Evolutionary conservation across 1,140 invertebrate genomes (phyloP), one percentile per base, ranked within the genome.

Genomic region (Hypsibius dujardini): DNA sequence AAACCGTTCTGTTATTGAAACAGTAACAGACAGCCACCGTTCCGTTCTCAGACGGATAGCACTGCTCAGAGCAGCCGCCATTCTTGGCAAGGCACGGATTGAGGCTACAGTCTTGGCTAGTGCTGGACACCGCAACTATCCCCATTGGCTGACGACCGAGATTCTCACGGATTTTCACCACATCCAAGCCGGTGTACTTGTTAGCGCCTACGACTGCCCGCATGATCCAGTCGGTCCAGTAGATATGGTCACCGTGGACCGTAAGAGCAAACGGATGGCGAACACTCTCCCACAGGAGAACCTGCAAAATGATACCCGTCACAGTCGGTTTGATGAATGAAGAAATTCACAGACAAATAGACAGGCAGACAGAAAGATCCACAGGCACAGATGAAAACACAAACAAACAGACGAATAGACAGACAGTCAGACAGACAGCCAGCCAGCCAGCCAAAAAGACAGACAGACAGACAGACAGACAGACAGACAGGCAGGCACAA

Each of bases 171-270:
- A 92, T 74, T 75, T 84, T 82, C 0, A 84, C 81, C 47, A 86
- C 82, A 79, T 88, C 85, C 28, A 84, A 84, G 28, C 88, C 89
- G 1, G 88, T 88, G 71, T 85, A 85, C 77, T 87, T 90, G 77
- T 91, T 88, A 0, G 87, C 88, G 69, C 88, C 79, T 47, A 89
- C 80, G 28, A 90, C 87, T 1, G 85, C 86, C 76, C 86, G 85
- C 56, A 86, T 79, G 12, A 87, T 84, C 88, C 88, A 90, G 79
- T 92, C 90, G 1, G 88, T 88, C 88, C 88, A 92, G 79, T 87
- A 89, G 46, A 92, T 70, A 74, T 84, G 85, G 75, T 90, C 86
- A 1, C 85, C 87, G 76, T 86, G 87, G 1, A 89, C 84, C 1
- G 87, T 85, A 75, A 90, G 81, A 71, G 85, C 87, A 79, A 90